Conservation (phyloP, 2,797 vertebrate species). For the Hybognathus amarus region DNA sequence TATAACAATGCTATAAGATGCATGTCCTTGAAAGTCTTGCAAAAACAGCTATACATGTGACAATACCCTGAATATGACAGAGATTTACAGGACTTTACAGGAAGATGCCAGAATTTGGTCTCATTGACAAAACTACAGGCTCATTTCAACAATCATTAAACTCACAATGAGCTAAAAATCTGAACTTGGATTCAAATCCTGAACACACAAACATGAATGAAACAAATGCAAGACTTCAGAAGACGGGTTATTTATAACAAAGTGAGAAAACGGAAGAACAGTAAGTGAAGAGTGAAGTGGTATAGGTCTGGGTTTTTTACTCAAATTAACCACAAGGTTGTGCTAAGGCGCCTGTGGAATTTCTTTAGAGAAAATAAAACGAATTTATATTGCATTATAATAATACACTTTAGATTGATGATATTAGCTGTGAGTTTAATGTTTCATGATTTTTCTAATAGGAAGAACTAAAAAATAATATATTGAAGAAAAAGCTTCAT, state of each 20-base stretch:
- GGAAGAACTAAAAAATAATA: background rate
- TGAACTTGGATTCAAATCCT: background rate
- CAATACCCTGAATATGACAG: background rate
- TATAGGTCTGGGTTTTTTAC: too few species aligned
- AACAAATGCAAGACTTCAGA: background rate
- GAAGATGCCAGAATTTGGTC: constrained; percentile 65
- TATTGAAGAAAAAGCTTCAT: background rate
- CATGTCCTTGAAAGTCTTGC: background rate
- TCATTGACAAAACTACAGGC: background rate
- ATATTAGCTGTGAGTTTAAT: background rate
- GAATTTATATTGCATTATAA: background rate
- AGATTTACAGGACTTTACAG: constrained; percentile 54
- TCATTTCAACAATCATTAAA: background rate
- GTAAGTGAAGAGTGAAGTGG: background rate
- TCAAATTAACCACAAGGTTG: background rate
- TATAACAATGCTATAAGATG: background rate
- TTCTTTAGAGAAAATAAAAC: background rate
- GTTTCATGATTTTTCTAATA: background rate
- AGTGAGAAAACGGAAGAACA: background rate
- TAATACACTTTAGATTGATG: background rate
- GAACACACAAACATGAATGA: background rate
- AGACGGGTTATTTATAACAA: background rate
- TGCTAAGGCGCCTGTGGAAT: background rate
- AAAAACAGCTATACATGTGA: background rate
- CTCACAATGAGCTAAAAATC: background rate